Evolutionary conservation across 2,113 vertebrate genomes (phyloP), one percentile per base, ranked within the genome.

Genomic region (Jaculus jaculus): DNA sequence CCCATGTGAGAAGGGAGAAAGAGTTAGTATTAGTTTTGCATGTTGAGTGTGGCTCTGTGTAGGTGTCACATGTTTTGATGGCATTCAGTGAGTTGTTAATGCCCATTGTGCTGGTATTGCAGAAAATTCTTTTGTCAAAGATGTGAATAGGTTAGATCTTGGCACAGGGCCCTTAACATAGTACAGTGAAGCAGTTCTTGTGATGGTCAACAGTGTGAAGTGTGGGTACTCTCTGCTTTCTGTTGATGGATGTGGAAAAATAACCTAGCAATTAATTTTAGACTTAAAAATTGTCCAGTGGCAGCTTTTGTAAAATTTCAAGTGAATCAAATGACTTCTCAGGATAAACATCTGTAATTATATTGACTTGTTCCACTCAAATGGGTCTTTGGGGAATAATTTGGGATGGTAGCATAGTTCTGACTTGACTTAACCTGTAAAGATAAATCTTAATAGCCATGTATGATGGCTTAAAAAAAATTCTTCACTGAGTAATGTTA

Each of bases 71-170:
- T 65, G 37, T 26, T 42, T 32, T 85, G 1, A 78, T n/a, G 58
- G 51, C 16, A 8, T 84, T 78, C 37, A 24, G 7, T 30, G 80
- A 88, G 75, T 51, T 2, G 32, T 87, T 87, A 60, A 39, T 87
- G 77, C 58, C 30, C 21, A 16, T 54, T 51, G 26, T 39, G 34
- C 88, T 84, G 63, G 72, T 84, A 66, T 78, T 93, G 95, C 61
- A 83, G 85, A 88, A 94, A 92, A 37, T 54, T 72, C 74, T 47
- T 74, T 87, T 90, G 94, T 91, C 86, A 80, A 9, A 82, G 92
- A 87, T 87, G 84, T 86, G 85, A 77, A 69, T 92, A 77, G 86
- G 66, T 4, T 60, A 30, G 74, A 42, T 86, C 32, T 83, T 92
- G 83, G 79, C 66, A 9, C 60, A 11, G 32, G 68, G 60, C 85